These are phyloP conservation scores for Clivina fossor DNA, from an alignment of 2,888 invertebrate species.

Conservation along the genomic window DNA sequence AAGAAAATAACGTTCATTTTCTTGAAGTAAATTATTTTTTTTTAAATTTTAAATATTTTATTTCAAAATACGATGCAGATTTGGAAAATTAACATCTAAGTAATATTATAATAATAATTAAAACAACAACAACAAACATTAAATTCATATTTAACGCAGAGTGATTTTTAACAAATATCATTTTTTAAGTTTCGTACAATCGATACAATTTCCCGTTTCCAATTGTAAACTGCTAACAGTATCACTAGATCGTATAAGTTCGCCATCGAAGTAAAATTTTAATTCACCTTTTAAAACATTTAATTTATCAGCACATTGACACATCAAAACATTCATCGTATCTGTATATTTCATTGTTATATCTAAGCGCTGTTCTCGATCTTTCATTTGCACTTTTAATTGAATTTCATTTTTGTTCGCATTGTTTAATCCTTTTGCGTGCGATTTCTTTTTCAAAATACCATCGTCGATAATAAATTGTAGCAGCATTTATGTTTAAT, in stretches of 20 bases:
- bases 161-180: no score
- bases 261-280: constrained; percentile 60
- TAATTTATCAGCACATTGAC: constrained; percentile 55
- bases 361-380: constrained; percentile 22
- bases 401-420: constrained; percentile 3
- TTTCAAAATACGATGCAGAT: no score
- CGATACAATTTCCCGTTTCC: constrained; percentile 60
- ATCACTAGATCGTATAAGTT: constrained; percentile 51
- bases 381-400: constrained; percentile 23
- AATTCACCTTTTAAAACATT: constrained; percentile 52
- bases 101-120: no score
- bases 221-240: constrained; percentile 55
- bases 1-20: no score
- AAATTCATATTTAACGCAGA: no score
- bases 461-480: constrained; percentile 30
- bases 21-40: no score
- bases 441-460: constrained; percentile 9
- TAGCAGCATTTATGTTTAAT: constrained; percentile 22
- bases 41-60: no score
- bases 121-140: no score
- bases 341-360: constrained; percentile 11
- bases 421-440: not conserved
- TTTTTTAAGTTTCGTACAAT: constrained; percentile 45
- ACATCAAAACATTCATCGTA: constrained; percentile 51
- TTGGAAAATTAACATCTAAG: no score